A percentile compares a stretch with the other conserved stretches of the same genome.
These are phyloP conservation scores for Turritopsis dohrnii DNA, from an alignment of 30 jellyfish, hydroid and myxozoan genomes.

Conservation along the genomic window DNA sequence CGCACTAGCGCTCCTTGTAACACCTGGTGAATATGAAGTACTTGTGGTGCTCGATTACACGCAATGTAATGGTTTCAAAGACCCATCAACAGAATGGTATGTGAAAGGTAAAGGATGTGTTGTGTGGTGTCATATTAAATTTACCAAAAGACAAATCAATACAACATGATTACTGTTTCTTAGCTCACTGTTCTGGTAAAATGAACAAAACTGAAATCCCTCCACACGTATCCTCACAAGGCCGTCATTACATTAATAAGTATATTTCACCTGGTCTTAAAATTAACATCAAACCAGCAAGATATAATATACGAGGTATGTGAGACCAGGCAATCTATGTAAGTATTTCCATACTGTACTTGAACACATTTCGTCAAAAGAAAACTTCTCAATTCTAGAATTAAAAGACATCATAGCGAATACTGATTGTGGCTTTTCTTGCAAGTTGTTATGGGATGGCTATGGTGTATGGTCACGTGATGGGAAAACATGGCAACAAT, in stretches of 20 bases:
- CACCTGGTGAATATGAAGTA: conserved; percentile 72
- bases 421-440: conserved; percentile 79
- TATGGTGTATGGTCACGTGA: conserved; percentile 92
- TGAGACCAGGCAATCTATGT: not conserved
- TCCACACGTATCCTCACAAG: conserved; percentile 49
- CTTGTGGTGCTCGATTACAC: conserved; percentile 68
- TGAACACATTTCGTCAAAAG: too few relatives aligned
- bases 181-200: conserved; percentile 88
- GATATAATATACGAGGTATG: conserved; percentile 63
- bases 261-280: conserved; percentile 41
- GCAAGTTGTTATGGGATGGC: conserved; percentile 89
- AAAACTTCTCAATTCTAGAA: not conserved
- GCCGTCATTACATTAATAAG: conserved; percentile 58
- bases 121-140: too few relatives aligned
- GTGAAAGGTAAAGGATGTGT: conserved; percentile 47
- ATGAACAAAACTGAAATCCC: conserved; percentile 48
- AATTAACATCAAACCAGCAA: conserved; percentile 53
- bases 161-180: not conserved
- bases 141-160: not conserved
- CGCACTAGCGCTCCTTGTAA: conserved; percentile 60
- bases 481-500: conserved; percentile 73
- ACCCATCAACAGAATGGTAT: conserved; percentile 95
- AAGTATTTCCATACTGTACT: not conserved
- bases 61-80: conserved; percentile 77
- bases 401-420: conserved; percentile 56